Evolutionary conservation across 2,888 invertebrate genomes (phyloP), one percentile per base, ranked within the genome.

Genomic region (Teinopalpus imperialis): DNA sequence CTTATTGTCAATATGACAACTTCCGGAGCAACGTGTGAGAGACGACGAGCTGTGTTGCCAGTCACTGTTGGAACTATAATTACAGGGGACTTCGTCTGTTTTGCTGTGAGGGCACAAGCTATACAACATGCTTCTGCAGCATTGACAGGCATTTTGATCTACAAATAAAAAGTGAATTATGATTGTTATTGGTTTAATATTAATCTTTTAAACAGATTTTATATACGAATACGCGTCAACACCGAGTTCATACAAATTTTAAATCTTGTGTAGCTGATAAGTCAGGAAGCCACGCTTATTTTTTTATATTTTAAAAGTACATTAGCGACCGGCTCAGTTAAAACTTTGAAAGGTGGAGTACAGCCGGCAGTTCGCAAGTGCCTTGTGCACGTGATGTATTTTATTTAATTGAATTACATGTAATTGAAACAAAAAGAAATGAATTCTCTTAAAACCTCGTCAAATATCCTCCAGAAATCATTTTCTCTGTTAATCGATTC

Each of bases 1-100:
- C 92, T 92, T 43, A 95, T 89, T 0, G 93, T 91, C 24, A 94
- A 74, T 44, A 94, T 88, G 2, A 93, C 90, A 55, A 92, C 92
- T 12, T 90, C 81, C 0, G 94, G 93, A 27, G 90, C 78, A 66
- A 92, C 90, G 47, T 90, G 89, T 13, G 92, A 89, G 29, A 94
- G 76, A 34, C 90, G 71, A 53, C 88, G 86, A 1, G 92, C 92
- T 0, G 93, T 92, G 51, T 86, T 66, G 0, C 90, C 90, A 2
- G 86, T 82, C 2, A 93, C 92, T 0, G 93, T 93, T 1, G 92
- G 90, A 1, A 92, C 80, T 27, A 94, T 75, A 44, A 94, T 93
- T 0, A 93, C 91, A 0, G 61, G 54, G 0, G 78, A 66, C 1
- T 66, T 57, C 0, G 52, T 59, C 21, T 72, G 66, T 45, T 74